Base-by-base conservation (phyloP, 2,113 vertebrate genomes). In the Ammodytes marinus region DNA sequence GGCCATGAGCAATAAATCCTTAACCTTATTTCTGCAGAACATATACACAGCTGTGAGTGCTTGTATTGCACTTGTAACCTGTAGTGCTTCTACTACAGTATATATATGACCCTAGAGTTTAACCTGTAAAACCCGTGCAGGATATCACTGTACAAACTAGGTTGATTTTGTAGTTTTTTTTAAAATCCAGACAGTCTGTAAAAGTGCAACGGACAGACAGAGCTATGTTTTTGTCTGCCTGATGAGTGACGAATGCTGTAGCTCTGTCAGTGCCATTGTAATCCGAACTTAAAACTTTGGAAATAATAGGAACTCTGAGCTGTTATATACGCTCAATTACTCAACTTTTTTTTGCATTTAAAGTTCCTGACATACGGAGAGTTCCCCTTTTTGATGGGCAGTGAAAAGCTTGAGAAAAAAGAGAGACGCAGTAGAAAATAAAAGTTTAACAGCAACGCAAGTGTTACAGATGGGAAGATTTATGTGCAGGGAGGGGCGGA, bases 371-470 rank as follows among this genome's bases (percentile, higher is more conserved):
- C 54, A 39, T 69, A 42, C 69, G 15, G 59, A 70, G 71, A 57
- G 35, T 81, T 82, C 77, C 46, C n/a, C 27, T 15, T 66, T 69
- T 69, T 75, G 17, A 66, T 53, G 60, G 17, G 19, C 27, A 17
- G 15, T 46, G 46, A 35, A 80, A 61, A 57, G 35, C 14, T 27
- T 13, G 6, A 68, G 53, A 37, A 47, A 78, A 71, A 50, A 47
- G 54, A 53, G 66, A 43, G 53, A 50, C 35, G 46, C 37, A 10
- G 17, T 27, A n/a, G 53, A 69, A 46, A 67, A 78, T 63, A 60
- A n/a, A 66, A 84, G 75, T 86, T 17, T 58, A 81, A 78, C 63
- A 64, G 60, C 14, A 3, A 67, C 13, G n/a, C 63, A 53, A 64
- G 54, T 60, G 68, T 69, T 64, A 6, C 39, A 49, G 55, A 80